A percentile compares a stretch with the other conserved stretches of the same genome.
phyloP scores from a whole-genome alignment of 1,140 invertebrate genomes.

The Colletes gigas region DNA sequence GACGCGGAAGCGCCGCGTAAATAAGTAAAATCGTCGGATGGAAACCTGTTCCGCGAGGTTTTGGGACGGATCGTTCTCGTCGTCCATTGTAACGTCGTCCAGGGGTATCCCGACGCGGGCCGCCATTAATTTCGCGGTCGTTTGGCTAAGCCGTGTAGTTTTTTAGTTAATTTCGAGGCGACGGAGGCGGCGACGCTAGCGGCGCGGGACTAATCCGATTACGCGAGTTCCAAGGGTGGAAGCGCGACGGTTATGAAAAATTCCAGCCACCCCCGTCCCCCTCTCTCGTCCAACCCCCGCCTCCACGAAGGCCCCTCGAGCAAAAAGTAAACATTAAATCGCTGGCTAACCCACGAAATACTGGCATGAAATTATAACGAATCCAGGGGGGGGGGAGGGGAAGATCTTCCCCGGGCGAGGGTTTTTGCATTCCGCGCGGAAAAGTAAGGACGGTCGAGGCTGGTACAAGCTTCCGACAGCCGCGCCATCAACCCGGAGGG shows the following conservation, averaged over 20 bases:
- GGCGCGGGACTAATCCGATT: slow-evolving; percentile 30
- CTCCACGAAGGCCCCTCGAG: too few species aligned
- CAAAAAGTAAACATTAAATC: slow-evolving; percentile 30
- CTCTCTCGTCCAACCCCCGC: too few species aligned
- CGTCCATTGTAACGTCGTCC: neutral
- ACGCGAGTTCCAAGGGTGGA: neutral
- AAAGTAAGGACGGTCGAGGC: neutral
- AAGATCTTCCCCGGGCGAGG: neutral
- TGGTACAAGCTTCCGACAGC: neutral
- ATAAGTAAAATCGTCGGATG: slow-evolving; percentile 43
- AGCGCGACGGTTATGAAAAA: slow-evolving; percentile 38
- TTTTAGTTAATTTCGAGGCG: neutral
- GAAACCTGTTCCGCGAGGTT: neutral
- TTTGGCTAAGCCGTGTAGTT: neutral
- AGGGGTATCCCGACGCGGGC: neutral
- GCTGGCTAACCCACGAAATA: slow-evolving; percentile 22
- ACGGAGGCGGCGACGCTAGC: neutral
- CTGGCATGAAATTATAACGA: slow-evolving; percentile 58
- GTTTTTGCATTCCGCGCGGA: slow-evolving; percentile 15
- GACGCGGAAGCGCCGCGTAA: slow-evolving; percentile 36
- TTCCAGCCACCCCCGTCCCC: neutral
- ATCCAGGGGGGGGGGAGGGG: neutral
- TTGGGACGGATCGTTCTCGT: too few species aligned
- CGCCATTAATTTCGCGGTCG: slow-evolving; percentile 26
- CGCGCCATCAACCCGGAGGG: neutral